Evolutionary conservation across 2,113 vertebrate genomes (phyloP).

Genomic region (Cairina moschata): DNA sequence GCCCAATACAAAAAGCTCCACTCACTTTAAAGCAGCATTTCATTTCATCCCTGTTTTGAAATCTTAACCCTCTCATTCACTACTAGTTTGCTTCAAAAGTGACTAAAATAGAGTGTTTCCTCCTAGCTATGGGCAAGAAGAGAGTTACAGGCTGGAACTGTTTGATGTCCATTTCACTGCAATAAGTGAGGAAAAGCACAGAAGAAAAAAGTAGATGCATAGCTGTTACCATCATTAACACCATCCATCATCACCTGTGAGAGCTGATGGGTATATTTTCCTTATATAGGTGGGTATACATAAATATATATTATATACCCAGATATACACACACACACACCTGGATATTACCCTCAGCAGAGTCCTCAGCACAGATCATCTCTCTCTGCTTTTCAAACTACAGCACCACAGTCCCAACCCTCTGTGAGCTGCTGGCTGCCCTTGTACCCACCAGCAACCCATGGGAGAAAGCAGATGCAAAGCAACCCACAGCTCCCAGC

Average conservation of each 20-base stretch:
- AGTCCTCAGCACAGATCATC: not conserved
- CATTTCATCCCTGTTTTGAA: not conserved
- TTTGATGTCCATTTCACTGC: not conserved
- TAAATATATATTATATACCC: not conserved
- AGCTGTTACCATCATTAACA: not conserved
- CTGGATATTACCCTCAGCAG: not conserved
- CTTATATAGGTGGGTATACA: not conserved
- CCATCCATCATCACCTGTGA: not conserved
- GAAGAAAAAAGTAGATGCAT: not conserved
- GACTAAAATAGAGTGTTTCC: not conserved
- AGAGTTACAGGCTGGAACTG: not conserved
- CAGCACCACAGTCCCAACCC: not conserved
- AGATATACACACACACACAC: not conserved
- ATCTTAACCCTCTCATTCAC: not conserved
- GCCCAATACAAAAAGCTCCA: not conserved
- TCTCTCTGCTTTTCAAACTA: not conserved
- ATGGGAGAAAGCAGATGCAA: not conserved
- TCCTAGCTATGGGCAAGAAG: not conserved
- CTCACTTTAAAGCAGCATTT: not conserved
- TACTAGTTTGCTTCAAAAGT: not conserved
- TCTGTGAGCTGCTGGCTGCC: not conserved
- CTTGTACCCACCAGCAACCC: not conserved
- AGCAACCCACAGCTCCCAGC: not conserved
- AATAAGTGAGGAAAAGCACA: not conserved
- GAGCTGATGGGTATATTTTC: not conserved